Evolutionary conservation across 2,888 invertebrate species (phyloP), one percentile per base, ranked within the genome.

Genomic region (Eudasyphora cyanicolor): DNA sequence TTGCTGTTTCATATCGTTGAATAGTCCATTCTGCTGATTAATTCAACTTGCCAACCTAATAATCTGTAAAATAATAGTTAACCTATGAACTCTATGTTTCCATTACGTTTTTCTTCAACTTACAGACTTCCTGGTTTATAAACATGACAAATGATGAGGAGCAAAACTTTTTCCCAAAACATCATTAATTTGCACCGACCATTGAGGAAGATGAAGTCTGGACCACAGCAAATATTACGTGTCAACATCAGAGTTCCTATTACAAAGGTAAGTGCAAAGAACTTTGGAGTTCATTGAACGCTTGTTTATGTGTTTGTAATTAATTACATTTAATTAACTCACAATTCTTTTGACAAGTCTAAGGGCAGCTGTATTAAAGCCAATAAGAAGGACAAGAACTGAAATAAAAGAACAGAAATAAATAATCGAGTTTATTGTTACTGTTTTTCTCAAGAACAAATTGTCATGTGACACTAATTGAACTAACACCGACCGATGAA

Each of bases 261-360:
- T n/a, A n/a, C n/a, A n/a, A n/a, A n/a, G 62, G 32, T 29, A 7
- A 19, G 35, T 62, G 17, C n/a, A 17, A 32, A 35, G 32, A 35
- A 17, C 7, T 10, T 38, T 42, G 29, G 38, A 19, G 67, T 67
- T 67, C 19, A 21, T 67, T 42, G 21, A 67, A 38, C 17, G 17
- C 27, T 12, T 64, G 29, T 35, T 32, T 49, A 21, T 77, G n/a
- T 49, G 51, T 64, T 19, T 76, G 17, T 62, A 60, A 78, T 62
- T 78, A 78, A 78, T 78, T 38, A 51, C 71, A 62, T 62, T 71
- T 71, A 78, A 78, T 78, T 78, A 78, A 71, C 60, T 35, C 35
- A 62, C 62, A 62, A 78, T 17, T 71, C 35, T 51, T 45, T 71
- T 62, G 77, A 78, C 70, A 62, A 71, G 71, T 62, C 51, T 71